A percentile compares a stretch with the other conserved stretches of the same genome.
Evolutionary conservation across 2,113 vertebrate genomes (phyloP).

Genomic region (Lasiurus borealis): DNA sequence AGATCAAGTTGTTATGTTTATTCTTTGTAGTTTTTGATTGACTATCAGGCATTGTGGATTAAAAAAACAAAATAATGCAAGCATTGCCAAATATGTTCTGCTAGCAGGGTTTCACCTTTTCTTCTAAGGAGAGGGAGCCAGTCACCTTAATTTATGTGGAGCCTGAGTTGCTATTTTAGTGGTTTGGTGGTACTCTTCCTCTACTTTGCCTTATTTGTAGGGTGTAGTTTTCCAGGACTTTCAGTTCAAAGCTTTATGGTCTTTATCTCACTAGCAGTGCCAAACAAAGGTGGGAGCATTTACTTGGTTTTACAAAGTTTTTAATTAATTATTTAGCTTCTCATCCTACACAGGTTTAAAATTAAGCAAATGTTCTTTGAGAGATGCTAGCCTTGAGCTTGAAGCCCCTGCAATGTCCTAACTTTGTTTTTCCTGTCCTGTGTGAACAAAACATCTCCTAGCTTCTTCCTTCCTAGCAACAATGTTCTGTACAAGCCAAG

Average conservation of each 20-base stretch:
- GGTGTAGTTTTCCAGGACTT: not conserved
- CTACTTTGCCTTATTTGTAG: not conserved
- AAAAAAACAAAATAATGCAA: slow-evolving; percentile 36
- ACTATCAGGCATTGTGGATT: not conserved
- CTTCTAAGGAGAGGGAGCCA: not conserved
- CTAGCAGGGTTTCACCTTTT: not conserved
- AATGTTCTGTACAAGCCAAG: not conserved
- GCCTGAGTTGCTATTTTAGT: not conserved
- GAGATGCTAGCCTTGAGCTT: not conserved
- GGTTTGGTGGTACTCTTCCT: not conserved
- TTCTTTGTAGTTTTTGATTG: slow-evolving; percentile 39
- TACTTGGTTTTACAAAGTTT: slow-evolving; percentile 1
- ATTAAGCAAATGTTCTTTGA: not conserved
- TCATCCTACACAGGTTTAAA: not conserved
- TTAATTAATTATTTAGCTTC: not conserved
- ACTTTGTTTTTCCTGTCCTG: not conserved
- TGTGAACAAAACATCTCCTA: not conserved
- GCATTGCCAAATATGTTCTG: not conserved
- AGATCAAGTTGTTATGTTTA: slow-evolving; percentile 21
- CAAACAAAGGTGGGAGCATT: not conserved
- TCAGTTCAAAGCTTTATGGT: not conserved
- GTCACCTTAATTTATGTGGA: slow-evolving; percentile 5
- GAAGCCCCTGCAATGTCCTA: not conserved
- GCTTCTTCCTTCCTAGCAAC: not conserved
- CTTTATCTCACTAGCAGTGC: slow-evolving; percentile 25